Base-by-base conservation (phyloP, 2,888 invertebrate genomes). In the Mycalesis mineus region DNA sequence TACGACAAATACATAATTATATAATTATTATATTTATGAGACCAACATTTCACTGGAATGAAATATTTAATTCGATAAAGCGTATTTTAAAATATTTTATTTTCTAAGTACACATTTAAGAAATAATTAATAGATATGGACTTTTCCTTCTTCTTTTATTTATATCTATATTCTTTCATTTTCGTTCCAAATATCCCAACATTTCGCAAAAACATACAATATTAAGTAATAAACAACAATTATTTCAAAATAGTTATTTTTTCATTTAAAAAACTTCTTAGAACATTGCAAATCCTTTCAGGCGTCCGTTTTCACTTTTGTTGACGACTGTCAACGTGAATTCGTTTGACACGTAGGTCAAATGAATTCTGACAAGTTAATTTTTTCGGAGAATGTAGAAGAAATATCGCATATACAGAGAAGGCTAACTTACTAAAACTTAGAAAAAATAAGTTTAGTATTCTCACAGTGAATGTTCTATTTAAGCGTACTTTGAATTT, bases 81-180 rank as follows among this genome's bases (percentile, higher is more conserved):
- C 63, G 59, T 61, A 55, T 55, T 55, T 57, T 61, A 58, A 57
- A 55, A 61, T 61, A 52, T 51, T 40, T 56, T 47, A 50, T 29
- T 33, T 52, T 36, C 51, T 55, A 22, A 47, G 58, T 37, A 59
- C 57, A 56, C 31, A 56, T 50, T 33, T 60, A 54, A 49, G 40
- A 47, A 57, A 13, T 49, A 3, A 33, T 33, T 55, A 39, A 44
- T 52, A 63, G 61, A 63, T 65, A 65, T 65, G 64, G 63, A 63
- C 61, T 53, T 61, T 61, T 59, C 53, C 45, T 63, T 55, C 58
- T 13, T 49, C 33, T 55, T 51, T 48, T 51, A 31, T 45, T 14
- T 22, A 39, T 57, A 51, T 50, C n/a, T 36, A 42, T 37, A 36
- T 3, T 45, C 13, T 33, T 31, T 29, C 36, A 28, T 28, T 41